Evolutionary conservation across 2,797 vertebrate genomes (phyloP).

Genomic region (Luscinia megarhynchos): DNA sequence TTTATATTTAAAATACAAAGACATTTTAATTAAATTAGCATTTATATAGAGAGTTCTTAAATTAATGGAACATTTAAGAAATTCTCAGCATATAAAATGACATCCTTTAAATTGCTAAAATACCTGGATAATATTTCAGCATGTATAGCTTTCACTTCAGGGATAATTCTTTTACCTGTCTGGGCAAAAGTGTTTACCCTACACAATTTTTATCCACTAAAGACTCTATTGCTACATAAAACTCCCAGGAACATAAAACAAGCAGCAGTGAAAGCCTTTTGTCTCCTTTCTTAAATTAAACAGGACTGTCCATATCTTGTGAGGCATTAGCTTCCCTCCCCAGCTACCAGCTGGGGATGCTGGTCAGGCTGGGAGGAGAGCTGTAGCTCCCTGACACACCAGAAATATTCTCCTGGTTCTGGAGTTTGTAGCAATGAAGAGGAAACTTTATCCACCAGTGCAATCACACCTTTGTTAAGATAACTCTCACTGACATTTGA

Average conservation of each 20-base stretch:
- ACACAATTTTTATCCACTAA: background rate
- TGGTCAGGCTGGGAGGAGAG: background rate
- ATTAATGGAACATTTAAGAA: conserved; percentile 54
- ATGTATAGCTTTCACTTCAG: background rate
- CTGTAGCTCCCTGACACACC: background rate
- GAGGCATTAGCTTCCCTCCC: background rate
- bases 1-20: conserved; percentile 44
- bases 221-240: background rate
- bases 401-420: background rate
- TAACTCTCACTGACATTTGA: background rate
- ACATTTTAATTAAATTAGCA: conserved; percentile 64
- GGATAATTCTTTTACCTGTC: background rate
- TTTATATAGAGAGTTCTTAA: conserved; percentile 27
- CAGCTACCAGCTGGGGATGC: background rate
- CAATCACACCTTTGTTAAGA: background rate
- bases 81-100: background rate
- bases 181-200: background rate
- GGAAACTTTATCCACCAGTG: background rate
- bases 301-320: background rate
- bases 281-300: background rate
- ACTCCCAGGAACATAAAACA: background rate
- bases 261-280: background rate
- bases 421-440: background rate
- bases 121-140: conserved; percentile 14
- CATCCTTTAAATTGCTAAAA: conserved; percentile 25